phyloP scores from a whole-genome alignment of 2,797 vertebrate genomes.

The Buphagus erythrorhynchus region DNA sequence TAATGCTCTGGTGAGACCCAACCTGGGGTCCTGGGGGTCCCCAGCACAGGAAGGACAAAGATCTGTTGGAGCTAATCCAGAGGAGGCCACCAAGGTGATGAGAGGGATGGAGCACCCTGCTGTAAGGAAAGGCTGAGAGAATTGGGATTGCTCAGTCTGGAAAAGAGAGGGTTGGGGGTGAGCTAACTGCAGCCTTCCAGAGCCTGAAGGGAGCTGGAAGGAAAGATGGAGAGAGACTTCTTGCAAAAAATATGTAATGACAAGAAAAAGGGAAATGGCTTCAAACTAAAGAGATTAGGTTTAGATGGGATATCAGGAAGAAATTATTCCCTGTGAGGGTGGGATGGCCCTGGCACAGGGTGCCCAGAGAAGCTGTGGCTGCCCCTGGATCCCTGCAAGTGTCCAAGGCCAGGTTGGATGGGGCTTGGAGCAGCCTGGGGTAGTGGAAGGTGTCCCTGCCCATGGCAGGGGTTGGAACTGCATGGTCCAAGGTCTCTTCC shows the following conservation, averaged over 20 bases:
- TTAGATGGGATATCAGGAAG: neutral
- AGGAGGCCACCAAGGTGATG: neutral
- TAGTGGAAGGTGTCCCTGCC: rapidly evolving
- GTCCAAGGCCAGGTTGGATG: rapidly evolving
- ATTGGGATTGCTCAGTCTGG: neutral
- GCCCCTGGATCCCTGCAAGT: neutral
- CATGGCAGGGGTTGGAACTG: no score
- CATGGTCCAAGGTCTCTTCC: neutral
- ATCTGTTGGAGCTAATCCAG: neutral
- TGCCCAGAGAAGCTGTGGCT: neutral
- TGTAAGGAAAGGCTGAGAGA: neutral
- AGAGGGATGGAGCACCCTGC: neutral
- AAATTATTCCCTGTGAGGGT: neutral
- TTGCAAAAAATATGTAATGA: neutral
- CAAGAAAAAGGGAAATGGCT: neutral
- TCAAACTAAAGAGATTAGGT: neutral
- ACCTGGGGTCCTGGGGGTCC: neutral
- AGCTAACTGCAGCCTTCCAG: rapidly evolving
- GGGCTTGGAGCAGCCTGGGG: rapidly evolving
- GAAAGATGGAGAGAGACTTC: neutral
- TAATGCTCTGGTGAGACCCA: neutral
- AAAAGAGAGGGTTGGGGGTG: neutral
- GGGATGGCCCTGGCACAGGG: rapidly evolving
- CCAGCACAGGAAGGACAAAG: neutral
- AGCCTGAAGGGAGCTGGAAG: neutral